Base-by-base conservation (phyloP, 2,113 vertebrate genomes). In the Catharus fuscescens region DNA sequence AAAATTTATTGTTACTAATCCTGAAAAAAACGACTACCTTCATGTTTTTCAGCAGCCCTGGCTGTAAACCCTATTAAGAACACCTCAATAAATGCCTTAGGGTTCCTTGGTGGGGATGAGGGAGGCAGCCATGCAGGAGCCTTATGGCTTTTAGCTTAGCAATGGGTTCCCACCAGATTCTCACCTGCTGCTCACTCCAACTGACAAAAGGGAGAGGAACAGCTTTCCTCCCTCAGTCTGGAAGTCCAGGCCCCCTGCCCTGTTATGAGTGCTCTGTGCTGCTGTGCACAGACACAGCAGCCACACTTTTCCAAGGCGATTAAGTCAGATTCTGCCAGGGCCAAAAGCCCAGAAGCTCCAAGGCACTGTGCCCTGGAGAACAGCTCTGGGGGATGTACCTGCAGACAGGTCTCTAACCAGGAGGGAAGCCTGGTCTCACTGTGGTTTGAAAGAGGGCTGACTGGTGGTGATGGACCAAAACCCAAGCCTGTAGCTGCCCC, bases 71-170 rank as follows among this genome's bases (percentile, higher is more conserved):
- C 20, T 10, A 7, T 44, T 47, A 53, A 44, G 19, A 79, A 31
- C 25, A 81, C 11, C 12, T 47, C 38, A 69, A 25, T 1, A 8
- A 65, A 52, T 26, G 31, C n/a, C 13, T 52, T 28, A 28, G 56
- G 4, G 66, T 81, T 91, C n/a, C 17, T 62, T 53, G 57, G 6
- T 14, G 7, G 23, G 9, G 6, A 36, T 4, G 7, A 24, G 5
- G 20, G 4, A 24, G 3, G 12, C 6, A 47, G 52, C 8, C 29
- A 40, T 0, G 2, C 24, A 44, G 28, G 2, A 0, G 4, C 10
- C 16, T 57, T 61, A 17, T 18, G 23, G 11, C 13, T 70, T 88
- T 56, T 61, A 52, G 12, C 47, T 85, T 28, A 38, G 11, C 62
- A 50, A 6, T 0, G 1, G 19, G 6, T 20, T 77, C 16, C 26